Percentiles rank a stretch among this genome's conserved stretches.
These are phyloP conservation scores for Eupithecia insigniata DNA, from an alignment of 2,888 invertebrate species.

Conservation along the genomic window DNA sequence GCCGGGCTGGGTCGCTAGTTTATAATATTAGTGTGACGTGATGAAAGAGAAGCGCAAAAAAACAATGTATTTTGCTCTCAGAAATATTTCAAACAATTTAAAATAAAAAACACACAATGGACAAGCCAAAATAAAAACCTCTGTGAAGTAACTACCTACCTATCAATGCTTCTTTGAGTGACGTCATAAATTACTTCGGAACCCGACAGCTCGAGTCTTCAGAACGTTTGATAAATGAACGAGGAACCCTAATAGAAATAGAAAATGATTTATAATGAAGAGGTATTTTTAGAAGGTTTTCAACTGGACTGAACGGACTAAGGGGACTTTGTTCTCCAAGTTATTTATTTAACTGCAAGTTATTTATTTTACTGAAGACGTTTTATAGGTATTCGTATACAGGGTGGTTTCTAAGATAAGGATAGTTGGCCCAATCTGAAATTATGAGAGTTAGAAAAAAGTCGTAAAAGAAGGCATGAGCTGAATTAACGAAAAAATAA, in stretches of 20 bases:
- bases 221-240: conserved; percentile 48
- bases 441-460: no score
- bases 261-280: conserved; percentile 12
- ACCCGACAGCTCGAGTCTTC: conserved; percentile 41
- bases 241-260: conserved; percentile 5
- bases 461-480: no score
- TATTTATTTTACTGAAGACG: not conserved
- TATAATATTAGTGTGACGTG: no score
- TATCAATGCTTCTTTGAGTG: conserved; percentile 10
- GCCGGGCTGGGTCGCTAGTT: no score
- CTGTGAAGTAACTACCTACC: not conserved
- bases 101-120: not conserved
- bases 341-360: not conserved
- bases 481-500: no score
- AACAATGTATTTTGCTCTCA: no score
- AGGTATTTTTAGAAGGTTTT: conserved; percentile 9
- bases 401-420: no score
- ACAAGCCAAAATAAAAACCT: not conserved
- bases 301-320: not conserved
- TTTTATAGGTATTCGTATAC: no score
- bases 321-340: not conserved
- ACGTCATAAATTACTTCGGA: conserved; percentile 25
- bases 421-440: no score
- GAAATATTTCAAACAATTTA: not conserved
- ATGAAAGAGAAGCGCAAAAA: no score